A percentile compares a stretch with the other conserved stretches of the same genome.
Evolutionary conservation across 2,113 vertebrate species (phyloP).

Genomic region (Sylvia atricapilla): DNA sequence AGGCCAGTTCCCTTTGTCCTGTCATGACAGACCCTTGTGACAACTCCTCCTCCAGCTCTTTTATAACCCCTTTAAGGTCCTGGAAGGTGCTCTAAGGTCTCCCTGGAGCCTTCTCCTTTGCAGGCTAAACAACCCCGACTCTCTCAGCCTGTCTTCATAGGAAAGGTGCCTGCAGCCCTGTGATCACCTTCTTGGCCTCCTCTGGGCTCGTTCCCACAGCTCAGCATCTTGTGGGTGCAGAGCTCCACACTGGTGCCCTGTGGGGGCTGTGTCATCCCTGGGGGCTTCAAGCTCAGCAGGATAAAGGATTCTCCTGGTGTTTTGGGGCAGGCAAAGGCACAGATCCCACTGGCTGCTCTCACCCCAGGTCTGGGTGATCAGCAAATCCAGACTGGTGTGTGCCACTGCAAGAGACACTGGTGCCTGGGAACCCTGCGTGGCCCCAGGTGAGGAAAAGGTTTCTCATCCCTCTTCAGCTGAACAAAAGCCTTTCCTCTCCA

Average conservation of each 20-base stretch:
- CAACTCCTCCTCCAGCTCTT: not conserved
- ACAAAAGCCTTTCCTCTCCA: not conserved
- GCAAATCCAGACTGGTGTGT: not conserved
- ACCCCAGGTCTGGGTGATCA: not conserved
- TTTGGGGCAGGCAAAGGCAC: not conserved
- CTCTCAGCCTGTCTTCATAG: not conserved
- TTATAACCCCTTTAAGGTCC: not conserved
- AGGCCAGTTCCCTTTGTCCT: not conserved
- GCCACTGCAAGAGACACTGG: not conserved
- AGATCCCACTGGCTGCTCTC: not conserved
- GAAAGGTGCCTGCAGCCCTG: not conserved
- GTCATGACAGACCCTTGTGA: not conserved
- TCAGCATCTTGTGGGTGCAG: rapidly evolving
- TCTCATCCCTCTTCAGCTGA: not conserved
- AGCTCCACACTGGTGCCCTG: rapidly evolving
- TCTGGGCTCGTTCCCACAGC: not conserved
- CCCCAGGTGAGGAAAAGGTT: not conserved
- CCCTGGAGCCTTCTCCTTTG: not conserved
- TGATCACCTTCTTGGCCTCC: not conserved
- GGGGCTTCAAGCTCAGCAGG: not conserved
- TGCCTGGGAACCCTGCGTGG: not conserved
- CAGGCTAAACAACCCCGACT: not conserved
- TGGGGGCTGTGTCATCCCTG: rapidly evolving
- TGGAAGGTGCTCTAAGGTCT: not conserved
- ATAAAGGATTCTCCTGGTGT: not conserved